A percentile compares a stretch with the other conserved stretches of the same genome.
These are phyloP conservation scores for Kryphioiulus occultus DNA, from an alignment of 2,888 invertebrate species.

Conservation along the genomic window DNA sequence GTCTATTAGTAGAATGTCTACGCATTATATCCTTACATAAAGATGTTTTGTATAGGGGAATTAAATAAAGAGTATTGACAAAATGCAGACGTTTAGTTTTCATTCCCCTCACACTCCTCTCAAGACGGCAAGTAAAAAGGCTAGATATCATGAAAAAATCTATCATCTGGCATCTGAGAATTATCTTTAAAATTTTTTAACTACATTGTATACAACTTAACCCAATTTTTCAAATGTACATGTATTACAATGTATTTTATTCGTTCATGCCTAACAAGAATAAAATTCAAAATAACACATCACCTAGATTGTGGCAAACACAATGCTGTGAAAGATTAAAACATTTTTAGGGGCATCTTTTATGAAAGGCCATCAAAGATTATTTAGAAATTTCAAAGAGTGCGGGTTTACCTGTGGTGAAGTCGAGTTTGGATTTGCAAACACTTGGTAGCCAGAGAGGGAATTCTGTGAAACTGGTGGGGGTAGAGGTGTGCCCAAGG, in stretches of 20 bases:
- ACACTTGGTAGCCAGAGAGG: background rate
- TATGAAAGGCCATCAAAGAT: too few relatives aligned
- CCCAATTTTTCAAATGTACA: too few relatives aligned
- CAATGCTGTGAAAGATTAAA: background rate
- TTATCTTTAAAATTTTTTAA: too few relatives aligned
- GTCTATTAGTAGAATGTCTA: background rate
- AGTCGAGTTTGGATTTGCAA: background rate
- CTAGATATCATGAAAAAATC: too few relatives aligned
- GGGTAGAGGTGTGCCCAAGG: constrained; percentile 42
- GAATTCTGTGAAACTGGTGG: constrained; percentile 29
- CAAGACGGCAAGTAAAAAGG: too few relatives aligned
- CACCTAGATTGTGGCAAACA: background rate
- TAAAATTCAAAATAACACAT: background rate
- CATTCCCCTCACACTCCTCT: background rate
- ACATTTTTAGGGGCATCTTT: background rate
- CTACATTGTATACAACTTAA: too few relatives aligned
- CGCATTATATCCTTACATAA: background rate
- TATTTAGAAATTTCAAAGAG: background rate
- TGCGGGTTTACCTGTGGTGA: constrained; percentile 18
- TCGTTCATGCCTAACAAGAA: background rate
- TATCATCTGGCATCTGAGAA: too few relatives aligned
- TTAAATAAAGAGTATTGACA: background rate
- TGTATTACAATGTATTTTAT: too few relatives aligned
- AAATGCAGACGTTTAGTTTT: background rate
- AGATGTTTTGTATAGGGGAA: background rate